Conservation (phyloP, 2,888 invertebrate genomes). For the Erebia palarica region DNA sequence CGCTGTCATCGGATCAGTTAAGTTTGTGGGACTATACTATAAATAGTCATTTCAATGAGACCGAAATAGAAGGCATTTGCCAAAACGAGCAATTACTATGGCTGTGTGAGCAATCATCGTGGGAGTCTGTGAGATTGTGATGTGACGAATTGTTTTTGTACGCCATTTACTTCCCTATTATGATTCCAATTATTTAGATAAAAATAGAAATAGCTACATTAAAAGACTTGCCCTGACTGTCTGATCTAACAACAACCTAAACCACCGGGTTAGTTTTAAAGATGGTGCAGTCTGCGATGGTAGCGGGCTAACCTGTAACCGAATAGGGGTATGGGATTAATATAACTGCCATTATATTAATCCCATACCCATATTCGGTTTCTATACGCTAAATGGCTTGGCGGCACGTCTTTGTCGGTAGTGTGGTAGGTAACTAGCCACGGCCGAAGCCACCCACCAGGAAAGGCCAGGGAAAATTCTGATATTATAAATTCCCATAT, state of each 20-base stretch:
- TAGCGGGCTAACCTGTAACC: neutral
- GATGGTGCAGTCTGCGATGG: too few species aligned
- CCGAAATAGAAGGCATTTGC: neutral
- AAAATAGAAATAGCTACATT: neutral
- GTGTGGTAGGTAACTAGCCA: too few species aligned
- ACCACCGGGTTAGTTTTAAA: too few species aligned
- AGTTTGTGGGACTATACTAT: neutral
- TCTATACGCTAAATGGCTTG: too few species aligned
- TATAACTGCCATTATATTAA: too few species aligned
- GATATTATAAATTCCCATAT: too few species aligned
- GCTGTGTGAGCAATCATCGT: neutral
- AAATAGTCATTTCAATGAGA: neutral
- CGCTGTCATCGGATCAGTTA: too few species aligned
- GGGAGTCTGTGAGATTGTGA: neutral
- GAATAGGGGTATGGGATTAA: neutral
- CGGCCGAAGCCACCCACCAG: too few species aligned
- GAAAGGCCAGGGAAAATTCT: too few species aligned
- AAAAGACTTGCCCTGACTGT: neutral
- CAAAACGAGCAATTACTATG: constrained; percentile 11
- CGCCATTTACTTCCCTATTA: neutral
- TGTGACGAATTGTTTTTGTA: constrained; percentile 11
- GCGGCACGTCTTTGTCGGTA: too few species aligned
- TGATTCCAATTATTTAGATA: neutral
- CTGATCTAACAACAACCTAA: too few species aligned
- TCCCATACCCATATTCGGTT: too few species aligned